A percentile compares a stretch with the other conserved stretches of the same genome.
phyloP scores from a whole-genome alignment of 2,113 vertebrate species.

The Rhinopomastus cyanomelas region DNA sequence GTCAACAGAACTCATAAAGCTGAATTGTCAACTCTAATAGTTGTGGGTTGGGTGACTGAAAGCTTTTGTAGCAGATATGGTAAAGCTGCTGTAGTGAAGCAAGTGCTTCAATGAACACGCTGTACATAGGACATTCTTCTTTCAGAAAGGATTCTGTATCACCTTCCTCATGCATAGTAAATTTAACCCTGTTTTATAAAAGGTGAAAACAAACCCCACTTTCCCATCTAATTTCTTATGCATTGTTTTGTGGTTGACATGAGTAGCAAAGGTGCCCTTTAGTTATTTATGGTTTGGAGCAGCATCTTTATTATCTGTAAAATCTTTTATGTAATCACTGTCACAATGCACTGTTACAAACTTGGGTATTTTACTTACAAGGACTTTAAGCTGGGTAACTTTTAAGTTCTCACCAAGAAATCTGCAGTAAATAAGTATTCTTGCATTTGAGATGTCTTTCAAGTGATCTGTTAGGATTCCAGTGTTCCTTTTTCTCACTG shows the following conservation, averaged over 20 bases:
- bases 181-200: not conserved
- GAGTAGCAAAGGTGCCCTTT: not conserved
- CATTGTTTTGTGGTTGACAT: not conserved
- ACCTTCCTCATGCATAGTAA: not conserved
- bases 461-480: not conserved
- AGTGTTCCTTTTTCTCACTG: not conserved
- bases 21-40: not conserved
- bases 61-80: not conserved
- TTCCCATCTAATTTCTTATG: not conserved
- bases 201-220: not conserved
- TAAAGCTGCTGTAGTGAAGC: not conserved
- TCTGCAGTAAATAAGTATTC: not conserved
- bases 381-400: not conserved
- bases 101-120: not conserved
- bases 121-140: not conserved
- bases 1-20: not conserved
- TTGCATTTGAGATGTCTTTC: not conserved
- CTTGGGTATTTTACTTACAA: not conserved
- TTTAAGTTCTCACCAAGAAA: not conserved
- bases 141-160: not conserved
- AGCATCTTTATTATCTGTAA: not conserved
- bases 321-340: not conserved
- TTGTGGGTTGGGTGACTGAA: not conserved
- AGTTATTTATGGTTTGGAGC: not conserved
- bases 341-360: not conserved